A percentile compares a stretch with the other conserved stretches of the same genome.
These are phyloP conservation scores for Oxytorus armatus DNA, from an alignment of 2,888 invertebrate genomes.

Conservation along the genomic window DNA sequence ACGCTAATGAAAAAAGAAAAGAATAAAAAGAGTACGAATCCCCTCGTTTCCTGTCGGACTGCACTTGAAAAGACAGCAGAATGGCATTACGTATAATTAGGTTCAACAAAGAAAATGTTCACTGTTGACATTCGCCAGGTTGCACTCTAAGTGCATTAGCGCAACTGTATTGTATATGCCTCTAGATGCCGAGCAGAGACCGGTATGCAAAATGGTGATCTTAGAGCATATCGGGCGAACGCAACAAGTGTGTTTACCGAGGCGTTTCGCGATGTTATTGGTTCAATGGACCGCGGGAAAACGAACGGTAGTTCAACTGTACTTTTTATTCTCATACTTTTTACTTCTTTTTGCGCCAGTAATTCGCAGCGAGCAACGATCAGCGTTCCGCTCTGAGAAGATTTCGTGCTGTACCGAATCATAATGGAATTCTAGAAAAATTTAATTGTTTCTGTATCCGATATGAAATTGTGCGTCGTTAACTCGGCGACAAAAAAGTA, in stretches of 20 bases:
- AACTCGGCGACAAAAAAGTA: slow-evolving; percentile 37
- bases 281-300: slow-evolving; percentile 64
- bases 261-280: slow-evolving; percentile 46
- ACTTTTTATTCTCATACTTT: slow-evolving; percentile 24
- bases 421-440: slow-evolving; percentile 1
- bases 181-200: too few species aligned
- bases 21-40: too few species aligned
- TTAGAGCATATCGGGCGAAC: not conserved
- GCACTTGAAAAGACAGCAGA: too few species aligned
- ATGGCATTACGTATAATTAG: not conserved
- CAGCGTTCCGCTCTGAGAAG: slow-evolving; percentile 52
- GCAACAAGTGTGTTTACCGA: slow-evolving; percentile 1
- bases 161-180: too few species aligned
- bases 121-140: not conserved
- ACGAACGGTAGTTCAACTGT: slow-evolving; percentile 56
- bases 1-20: too few species aligned
- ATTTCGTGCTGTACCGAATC: slow-evolving; percentile 31
- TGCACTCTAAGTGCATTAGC: not conserved
- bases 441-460: slow-evolving; percentile 1
- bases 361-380: slow-evolving; percentile 46
- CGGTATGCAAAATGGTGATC: too few species aligned
- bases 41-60: too few species aligned
- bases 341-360: slow-evolving; percentile 29
- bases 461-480: not conserved
- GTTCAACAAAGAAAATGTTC: not conserved